These are phyloP conservation scores for Pseudolycoriella hygida DNA, from an alignment of 2,888 invertebrate species.

Conservation along the genomic window DNA sequence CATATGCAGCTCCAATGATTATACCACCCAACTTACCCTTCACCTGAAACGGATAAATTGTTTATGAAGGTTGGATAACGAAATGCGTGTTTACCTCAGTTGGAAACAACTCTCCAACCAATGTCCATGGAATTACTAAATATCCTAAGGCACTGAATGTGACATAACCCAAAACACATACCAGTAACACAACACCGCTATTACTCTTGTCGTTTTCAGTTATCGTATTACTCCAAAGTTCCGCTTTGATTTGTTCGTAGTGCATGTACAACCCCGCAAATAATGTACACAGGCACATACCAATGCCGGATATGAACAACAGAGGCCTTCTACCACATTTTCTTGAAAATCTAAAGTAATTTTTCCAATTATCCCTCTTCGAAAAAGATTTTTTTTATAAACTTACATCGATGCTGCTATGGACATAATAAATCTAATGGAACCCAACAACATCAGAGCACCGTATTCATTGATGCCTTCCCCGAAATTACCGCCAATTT, in stretches of 20 bases:
- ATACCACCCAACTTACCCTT: slow-evolving; percentile 34
- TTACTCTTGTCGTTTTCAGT: not conserved
- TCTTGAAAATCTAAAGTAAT: slow-evolving; percentile 25
- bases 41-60: slow-evolving; percentile 18
- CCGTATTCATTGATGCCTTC: slow-evolving; percentile 13
- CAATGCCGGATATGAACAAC: slow-evolving; percentile 32
- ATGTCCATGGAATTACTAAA: slow-evolving; percentile 39
- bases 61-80: not conserved
- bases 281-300: slow-evolving; percentile 30
- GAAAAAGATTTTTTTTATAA: not conserved
- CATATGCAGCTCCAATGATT: slow-evolving; percentile 33
- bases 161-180: slow-evolving; percentile 33
- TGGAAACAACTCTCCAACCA: slow-evolving; percentile 24
- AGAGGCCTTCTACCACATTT: slow-evolving; percentile 32
- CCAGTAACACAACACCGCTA: slow-evolving; percentile 25
- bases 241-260: slow-evolving; percentile 6
- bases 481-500: slow-evolving; percentile 13
- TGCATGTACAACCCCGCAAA: slow-evolving; percentile 11
- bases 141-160: slow-evolving; percentile 35
- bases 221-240: not conserved
- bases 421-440: slow-evolving; percentile 31
- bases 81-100: slow-evolving; percentile 9
- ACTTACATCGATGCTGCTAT: slow-evolving; percentile 27
- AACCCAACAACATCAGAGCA: slow-evolving; percentile 12
- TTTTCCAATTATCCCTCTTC: no score